Conservation (phyloP, 1,140 invertebrate species). For the Drosophila tsacasi region DNA sequence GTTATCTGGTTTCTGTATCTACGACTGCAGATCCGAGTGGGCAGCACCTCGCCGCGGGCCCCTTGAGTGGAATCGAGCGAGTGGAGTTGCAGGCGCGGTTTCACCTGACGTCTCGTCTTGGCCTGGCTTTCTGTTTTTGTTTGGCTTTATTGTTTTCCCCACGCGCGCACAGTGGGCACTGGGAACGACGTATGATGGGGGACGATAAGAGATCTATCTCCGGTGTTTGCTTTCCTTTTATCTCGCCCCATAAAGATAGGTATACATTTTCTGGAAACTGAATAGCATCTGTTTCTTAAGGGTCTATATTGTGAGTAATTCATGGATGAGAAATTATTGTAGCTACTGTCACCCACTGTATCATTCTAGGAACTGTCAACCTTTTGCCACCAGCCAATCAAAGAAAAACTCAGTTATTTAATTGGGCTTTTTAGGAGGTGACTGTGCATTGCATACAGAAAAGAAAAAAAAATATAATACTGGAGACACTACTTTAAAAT, state of each 20-base stretch:
- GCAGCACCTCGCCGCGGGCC: slow-evolving; percentile 17
- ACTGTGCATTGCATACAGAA: neutral
- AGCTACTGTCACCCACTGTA: neutral
- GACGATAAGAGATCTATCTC: slow-evolving; percentile 19
- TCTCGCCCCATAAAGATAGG: slow-evolving; percentile 39
- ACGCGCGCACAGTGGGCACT: slow-evolving; percentile 27
- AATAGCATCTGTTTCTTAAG: neutral
- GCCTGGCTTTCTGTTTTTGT: slow-evolving; percentile 43
- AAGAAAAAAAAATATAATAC: too few species aligned
- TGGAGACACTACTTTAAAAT: neutral
- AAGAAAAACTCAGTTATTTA: slow-evolving; percentile 16
- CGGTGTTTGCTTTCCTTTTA: slow-evolving; percentile 44
- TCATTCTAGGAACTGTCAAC: neutral
- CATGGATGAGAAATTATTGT: neutral
- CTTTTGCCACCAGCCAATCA: slow-evolving; percentile 23
- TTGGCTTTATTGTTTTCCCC: slow-evolving; percentile 38
- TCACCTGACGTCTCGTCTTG: slow-evolving; percentile 50
- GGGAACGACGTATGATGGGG: neutral
- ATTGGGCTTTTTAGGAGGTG: neutral
- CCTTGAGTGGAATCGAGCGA: slow-evolving; percentile 31
- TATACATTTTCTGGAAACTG: slow-evolving; percentile 14
- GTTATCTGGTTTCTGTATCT: slow-evolving; percentile 58
- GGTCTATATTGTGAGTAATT: neutral
- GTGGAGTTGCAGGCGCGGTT: slow-evolving; percentile 34
- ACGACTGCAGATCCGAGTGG: slow-evolving; percentile 64